Conservation (phyloP, 2,888 invertebrate species). For the Hyalella azteca region DNA sequence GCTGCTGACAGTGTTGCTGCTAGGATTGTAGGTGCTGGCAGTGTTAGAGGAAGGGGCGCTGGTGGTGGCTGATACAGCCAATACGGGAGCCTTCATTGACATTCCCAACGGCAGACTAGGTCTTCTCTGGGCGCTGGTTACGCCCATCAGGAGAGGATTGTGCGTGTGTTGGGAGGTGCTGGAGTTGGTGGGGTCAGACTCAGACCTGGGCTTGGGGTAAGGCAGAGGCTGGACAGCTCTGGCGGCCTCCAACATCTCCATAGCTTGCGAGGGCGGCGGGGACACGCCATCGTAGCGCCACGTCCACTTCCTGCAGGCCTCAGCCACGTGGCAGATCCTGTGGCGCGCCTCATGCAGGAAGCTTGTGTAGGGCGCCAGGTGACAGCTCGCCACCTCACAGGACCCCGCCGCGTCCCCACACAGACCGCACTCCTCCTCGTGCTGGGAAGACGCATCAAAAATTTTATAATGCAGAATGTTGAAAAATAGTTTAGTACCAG, state of each 20-base stretch:
- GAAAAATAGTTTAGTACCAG: no score
- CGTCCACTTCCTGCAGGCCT: slow-evolving; percentile 80
- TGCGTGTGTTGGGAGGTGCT: neutral
- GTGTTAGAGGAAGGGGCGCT: neutral
- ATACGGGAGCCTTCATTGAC: neutral
- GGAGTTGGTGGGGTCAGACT: slow-evolving; percentile 44
- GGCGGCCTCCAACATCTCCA: slow-evolving; percentile 49
- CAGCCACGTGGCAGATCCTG: slow-evolving; percentile 75
- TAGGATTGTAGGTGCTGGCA: neutral
- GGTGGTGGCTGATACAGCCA: neutral
- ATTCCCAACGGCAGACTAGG: neutral
- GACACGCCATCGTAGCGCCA: slow-evolving; percentile 76
- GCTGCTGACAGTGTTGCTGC: neutral
- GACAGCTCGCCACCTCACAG: neutral
- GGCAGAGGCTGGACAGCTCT: slow-evolving; percentile 41
- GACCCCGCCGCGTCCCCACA: neutral
- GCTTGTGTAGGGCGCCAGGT: neutral
- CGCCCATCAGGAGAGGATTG: neutral
- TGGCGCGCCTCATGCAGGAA: slow-evolving; percentile 78
- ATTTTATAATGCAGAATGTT: no score
- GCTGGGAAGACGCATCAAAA: slow-evolving; percentile 42
- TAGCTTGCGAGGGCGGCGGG: slow-evolving; percentile 61
- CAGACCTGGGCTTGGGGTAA: slow-evolving; percentile 49
- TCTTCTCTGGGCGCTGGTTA: neutral
- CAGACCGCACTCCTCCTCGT: slow-evolving; percentile 37